Evolutionary conservation across 2,888 invertebrate species (phyloP).

Genomic region (Bhutanitis thaidina): DNA sequence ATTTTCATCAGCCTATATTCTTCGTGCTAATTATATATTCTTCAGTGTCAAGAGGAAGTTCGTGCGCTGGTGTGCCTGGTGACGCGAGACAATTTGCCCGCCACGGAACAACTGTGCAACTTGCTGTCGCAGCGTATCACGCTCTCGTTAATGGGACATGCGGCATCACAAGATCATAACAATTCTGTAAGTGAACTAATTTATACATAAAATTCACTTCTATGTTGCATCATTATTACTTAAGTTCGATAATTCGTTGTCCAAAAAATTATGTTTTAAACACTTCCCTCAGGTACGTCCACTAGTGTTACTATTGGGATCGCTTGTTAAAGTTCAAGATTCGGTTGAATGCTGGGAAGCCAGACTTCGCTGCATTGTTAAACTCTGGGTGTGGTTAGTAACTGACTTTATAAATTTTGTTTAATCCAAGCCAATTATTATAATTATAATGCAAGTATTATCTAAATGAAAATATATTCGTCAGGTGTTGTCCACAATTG

Average conservation of each 20-base stretch:
- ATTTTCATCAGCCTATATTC: no score
- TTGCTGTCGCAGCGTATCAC: constrained; percentile 91
- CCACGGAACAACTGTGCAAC: constrained; percentile 90
- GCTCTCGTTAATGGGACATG: constrained; percentile 87
- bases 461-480: no score
- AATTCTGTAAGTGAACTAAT: constrained; percentile 55
- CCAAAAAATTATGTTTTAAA: background rate
- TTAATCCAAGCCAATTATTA: no score
- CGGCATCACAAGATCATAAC: constrained; percentile 81
- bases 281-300: constrained; percentile 84
- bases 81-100: constrained; percentile 90
- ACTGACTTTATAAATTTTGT: no score
- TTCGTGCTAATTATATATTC: background rate
- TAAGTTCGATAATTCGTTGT: no score
- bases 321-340: constrained; percentile 94
- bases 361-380: constrained; percentile 92
- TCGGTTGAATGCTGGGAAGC: constrained; percentile 93
- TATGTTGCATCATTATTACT: background rate
- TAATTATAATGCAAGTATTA: no score
- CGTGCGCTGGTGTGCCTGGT: constrained; percentile 92
- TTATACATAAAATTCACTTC: background rate
- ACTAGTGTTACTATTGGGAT: constrained; percentile 92
- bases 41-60: constrained; percentile 94
- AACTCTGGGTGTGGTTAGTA: constrained; percentile 84
- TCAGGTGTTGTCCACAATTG: constrained; percentile 72